Evolutionary conservation across 2,113 vertebrate species (phyloP), one percentile per base, ranked within the genome.

Genomic region (Orthonyx spaldingii): DNA sequence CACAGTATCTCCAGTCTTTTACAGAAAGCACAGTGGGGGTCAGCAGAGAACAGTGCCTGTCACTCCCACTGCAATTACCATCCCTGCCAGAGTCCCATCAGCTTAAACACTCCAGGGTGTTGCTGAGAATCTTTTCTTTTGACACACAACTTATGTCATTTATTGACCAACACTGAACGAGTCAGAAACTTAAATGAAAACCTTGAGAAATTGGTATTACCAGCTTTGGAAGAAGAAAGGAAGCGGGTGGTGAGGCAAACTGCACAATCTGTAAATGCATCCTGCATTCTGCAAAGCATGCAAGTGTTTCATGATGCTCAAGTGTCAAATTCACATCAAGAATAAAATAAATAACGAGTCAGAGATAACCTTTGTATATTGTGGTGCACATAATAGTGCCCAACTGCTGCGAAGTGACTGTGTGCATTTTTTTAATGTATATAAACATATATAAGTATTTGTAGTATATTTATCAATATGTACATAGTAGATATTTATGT

Each of bases 301-400:
- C 4, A 17, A 66, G 22, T 30, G 13, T 19, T 84, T 83, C 32
- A 44, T 28, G 42, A 87, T 20, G 57, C 30, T 57, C 35, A 83
- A 65, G 20, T 26, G 23, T 37, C 24, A 89, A 47, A 52, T 20
- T 63, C 77, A 56, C 33, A 57, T 18, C 20, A 41, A 47, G 9
- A 60, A 69, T 23, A 76, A 66, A 46, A 35, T 53, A 72, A 70
- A 44, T 4, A 65, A 47, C 9, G 16, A 66, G 42, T 14, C 23
- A 27, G 7, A n/a, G 16, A 42, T 18, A 81, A 74, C 24, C 16
- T 59, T 65, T n/a, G 47, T 16, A 21, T 20, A 61, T 7, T 6
- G 1, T 19, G 21, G 55, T 26, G 23, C 26, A 79, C 27, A 6
- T 4, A 41, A 37, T 0, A 69, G n/a, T 21, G n/a, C 11, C 35